These are phyloP conservation scores for Coreoperca whiteheadi DNA, from an alignment of 2,113 vertebrate genomes.

Conservation along the genomic window DNA sequence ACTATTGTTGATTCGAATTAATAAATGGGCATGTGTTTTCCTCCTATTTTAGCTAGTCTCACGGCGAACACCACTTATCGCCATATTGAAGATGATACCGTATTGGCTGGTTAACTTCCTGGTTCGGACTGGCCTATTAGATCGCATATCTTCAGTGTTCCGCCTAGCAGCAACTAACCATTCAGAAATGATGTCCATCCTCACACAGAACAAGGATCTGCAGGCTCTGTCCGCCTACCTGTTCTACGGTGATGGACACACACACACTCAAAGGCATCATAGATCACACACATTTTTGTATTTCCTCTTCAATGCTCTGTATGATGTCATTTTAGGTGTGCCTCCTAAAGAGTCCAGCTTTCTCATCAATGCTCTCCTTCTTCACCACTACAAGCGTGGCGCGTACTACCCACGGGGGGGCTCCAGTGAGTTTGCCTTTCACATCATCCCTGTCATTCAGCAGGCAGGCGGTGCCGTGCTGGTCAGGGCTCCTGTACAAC, in stretches of 20 bases:
- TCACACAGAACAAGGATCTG: constrained; percentile 85
- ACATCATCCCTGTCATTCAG: constrained; percentile 85
- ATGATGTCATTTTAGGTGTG: constrained; percentile 75
- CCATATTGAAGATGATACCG: constrained; percentile 83
- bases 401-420: constrained; percentile 88
- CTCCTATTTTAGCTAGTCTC: constrained; percentile 75
- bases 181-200: constrained; percentile 71
- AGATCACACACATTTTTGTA: neutral
- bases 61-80: constrained; percentile 79
- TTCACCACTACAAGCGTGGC: constrained; percentile 89
- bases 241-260: constrained; percentile 79
- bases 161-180: constrained; percentile 81
- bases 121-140: constrained; percentile 75
- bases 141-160: constrained; percentile 83
- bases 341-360: constrained; percentile 88
- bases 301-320: neutral
- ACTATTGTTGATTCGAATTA: neutral
- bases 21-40: neutral
- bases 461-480: constrained; percentile 84
- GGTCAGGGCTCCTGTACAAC: constrained; percentile 83
- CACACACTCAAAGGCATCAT: neutral
- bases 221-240: constrained; percentile 80
- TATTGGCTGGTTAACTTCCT: constrained; percentile 77
- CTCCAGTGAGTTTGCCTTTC: constrained; percentile 86
- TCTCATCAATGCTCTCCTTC: constrained; percentile 85